Evolutionary conservation across 2,888 invertebrate species (phyloP), one percentile per base, ranked within the genome.

Genomic region (Malacosoma neustria): DNA sequence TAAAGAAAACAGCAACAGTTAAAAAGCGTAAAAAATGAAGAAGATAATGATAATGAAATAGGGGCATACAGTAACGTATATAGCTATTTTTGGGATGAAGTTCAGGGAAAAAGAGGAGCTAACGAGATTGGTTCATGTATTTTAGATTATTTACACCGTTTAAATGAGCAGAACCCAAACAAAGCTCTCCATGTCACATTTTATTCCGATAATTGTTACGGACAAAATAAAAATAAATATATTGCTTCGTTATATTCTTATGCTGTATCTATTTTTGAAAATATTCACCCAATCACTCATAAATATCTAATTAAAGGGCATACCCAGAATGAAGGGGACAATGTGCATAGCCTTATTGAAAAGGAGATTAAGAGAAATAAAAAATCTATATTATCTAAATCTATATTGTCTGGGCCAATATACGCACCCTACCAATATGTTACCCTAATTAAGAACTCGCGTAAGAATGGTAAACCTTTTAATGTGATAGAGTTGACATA

Each of bases 161-260:
- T 32, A 29, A 30, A 30, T 6, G 15, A n/a, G 30, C 22, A 3
- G n/a, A 13, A 30, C 22, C 5, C 22, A 7, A 7, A 22, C 7
- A n/a, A n/a, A n/a, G n/a, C n/a, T n/a, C 22, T 22, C 1, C 5
- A 22, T 22, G 22, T 22, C 5, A 7, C 7, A 7, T 22, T 22
- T 7, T 22, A 22, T 7, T 22, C 22, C 11, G 31, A 36, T 15
- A 39, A 41, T 15, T 41, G 41, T 34, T 36, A 35, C 32, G 40
- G 37, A 2, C 39, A 42, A 30, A 37, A 42, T 29, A 42, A 42
- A 15, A 42, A 42, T 13, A 33, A 41, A 29, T 42, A 36, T 30
- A 37, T 40, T 2, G 29, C 40, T 5, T 15, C 12, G 7, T 13
- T 38, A 30, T 43, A 40, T 32, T 13, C 35, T 2, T 39, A 39